Percentiles rank a stretch among this genome's conserved stretches.
Evolutionary conservation across 35 echinoderm and acorn worm genomes (phyloP).

Genomic region (Holothuria glaberrima): DNA sequence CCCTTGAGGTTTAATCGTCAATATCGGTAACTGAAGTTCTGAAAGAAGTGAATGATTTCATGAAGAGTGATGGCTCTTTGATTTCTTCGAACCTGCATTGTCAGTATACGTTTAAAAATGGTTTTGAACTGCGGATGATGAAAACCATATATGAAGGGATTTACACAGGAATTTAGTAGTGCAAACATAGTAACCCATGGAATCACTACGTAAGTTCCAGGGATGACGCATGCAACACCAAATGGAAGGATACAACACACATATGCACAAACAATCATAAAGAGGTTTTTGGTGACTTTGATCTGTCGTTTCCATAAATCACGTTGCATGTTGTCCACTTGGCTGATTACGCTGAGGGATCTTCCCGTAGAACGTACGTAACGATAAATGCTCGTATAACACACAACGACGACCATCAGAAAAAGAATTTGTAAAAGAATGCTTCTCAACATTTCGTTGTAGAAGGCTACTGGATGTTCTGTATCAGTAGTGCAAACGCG

Average conservation of each 20-base stretch:
- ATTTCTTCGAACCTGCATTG: not conserved
- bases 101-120: not conserved
- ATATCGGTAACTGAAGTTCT: too few relatives aligned
- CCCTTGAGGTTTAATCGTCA: too few relatives aligned
- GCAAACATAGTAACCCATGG: not conserved
- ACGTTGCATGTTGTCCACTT: too few relatives aligned
- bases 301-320: not conserved
- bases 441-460: constrained; percentile 13
- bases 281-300: not conserved
- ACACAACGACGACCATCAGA: not conserved
- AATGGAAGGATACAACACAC: not conserved
- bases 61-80: not conserved
- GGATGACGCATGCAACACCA: not conserved
- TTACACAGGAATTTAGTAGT: not conserved
- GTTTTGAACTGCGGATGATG: not conserved
- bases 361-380: not conserved
- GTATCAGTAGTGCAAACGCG: not conserved
- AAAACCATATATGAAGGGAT: not conserved
- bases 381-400: not conserved
- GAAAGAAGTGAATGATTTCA: not conserved
- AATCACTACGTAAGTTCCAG: not conserved
- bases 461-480: too few relatives aligned
- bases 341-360: not conserved
- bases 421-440: not conserved
- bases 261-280: not conserved